Evolutionary conservation across 2,113 vertebrate species (phyloP).

Genomic region (Chauna torquata): DNA sequence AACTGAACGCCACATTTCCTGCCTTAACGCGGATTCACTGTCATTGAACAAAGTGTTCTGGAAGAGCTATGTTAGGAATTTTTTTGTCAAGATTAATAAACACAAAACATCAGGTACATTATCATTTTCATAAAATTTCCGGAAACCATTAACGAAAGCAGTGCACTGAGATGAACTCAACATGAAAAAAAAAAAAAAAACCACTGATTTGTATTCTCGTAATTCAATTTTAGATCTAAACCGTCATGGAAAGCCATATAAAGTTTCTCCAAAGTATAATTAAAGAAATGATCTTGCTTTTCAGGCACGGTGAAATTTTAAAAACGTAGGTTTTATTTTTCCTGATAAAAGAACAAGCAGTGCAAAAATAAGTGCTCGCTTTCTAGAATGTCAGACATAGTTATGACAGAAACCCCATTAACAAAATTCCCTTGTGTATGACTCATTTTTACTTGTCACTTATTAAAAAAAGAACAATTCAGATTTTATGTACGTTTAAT

Average conservation of each 20-base stretch:
- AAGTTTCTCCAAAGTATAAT: neutral
- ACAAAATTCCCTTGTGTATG: neutral
- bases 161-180: neutral
- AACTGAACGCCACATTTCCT: neutral
- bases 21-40: neutral
- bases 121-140: neutral
- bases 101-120: neutral
- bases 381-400: neutral
- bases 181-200: neutral
- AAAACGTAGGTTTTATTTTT: neutral
- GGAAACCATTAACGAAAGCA: neutral
- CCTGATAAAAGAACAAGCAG: neutral
- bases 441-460: slow-evolving; percentile 30
- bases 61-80: neutral
- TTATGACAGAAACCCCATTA: slow-evolving; percentile 26
- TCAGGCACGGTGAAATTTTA: neutral
- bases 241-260: neutral
- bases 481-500: slow-evolving; percentile 33
- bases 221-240: neutral
- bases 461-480: neutral
- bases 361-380: slow-evolving; percentile 31
- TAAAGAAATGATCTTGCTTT: neutral
- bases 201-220: neutral
- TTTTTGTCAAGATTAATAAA: neutral
- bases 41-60: neutral